A percentile compares a stretch with the other conserved stretches of the same genome.
Conservation (phyloP, 2,888 invertebrate genomes). For the Melolontha melolontha region DNA sequence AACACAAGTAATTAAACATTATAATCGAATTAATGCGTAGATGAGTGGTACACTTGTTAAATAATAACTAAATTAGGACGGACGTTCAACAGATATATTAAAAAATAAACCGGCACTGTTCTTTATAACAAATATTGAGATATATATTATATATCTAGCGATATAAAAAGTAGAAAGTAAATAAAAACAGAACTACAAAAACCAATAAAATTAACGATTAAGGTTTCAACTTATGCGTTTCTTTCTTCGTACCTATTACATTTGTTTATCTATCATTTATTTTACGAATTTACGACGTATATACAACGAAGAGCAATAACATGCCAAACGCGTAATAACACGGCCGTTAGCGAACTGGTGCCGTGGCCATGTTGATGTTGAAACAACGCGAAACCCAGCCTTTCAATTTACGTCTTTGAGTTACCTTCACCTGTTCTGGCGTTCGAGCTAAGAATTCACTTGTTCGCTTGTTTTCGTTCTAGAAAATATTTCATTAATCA, state of each 20-base stretch:
- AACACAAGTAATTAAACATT: too few species aligned
- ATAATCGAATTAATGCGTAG: background rate
- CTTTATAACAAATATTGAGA: too few species aligned
- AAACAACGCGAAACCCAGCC: constrained; percentile 45
- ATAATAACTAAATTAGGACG: background rate
- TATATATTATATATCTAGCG: too few species aligned
- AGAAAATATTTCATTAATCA: too few species aligned
- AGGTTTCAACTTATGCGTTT: too few species aligned
- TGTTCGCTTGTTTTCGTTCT: constrained; percentile 21
- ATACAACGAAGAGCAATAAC: constrained; percentile 12
- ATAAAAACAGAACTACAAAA: too few species aligned
- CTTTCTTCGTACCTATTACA: background rate
- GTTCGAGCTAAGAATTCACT: constrained; percentile 49
- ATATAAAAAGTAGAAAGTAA: too few species aligned
- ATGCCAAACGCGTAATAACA: constrained; percentile 28
- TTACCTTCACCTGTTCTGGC: constrained; percentile 54
- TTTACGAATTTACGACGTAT: constrained; percentile 11
- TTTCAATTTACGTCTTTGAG: constrained; percentile 43
- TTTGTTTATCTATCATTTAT: constrained; percentile 3
- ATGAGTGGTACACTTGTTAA: constrained; percentile 14
- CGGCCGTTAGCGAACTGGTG: constrained; percentile 43
- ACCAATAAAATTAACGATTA: too few species aligned
- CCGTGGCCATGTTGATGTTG: constrained; percentile 54
- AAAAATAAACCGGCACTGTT: too few species aligned
- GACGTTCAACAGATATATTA: background rate